phyloP scores from a whole-genome alignment of 2,888 invertebrate species.

The Parnassius orleans region DNA sequence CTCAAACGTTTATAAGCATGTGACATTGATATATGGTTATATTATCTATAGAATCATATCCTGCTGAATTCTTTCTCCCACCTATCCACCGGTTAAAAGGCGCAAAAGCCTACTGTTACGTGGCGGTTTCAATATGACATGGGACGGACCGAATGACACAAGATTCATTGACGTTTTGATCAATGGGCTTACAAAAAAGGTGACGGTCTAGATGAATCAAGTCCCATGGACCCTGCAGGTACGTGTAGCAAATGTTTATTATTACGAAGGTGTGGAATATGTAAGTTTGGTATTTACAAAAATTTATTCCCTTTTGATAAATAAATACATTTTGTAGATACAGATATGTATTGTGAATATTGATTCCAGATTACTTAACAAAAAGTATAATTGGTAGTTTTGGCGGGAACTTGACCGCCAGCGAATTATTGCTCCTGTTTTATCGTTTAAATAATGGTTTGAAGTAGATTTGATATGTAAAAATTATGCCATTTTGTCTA shows the following conservation, averaged over 20 bases:
- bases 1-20: neutral
- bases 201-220: neutral
- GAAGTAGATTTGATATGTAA: too few species aligned
- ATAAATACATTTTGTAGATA: too few species aligned
- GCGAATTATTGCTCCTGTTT: too few species aligned
- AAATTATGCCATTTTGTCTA: too few species aligned
- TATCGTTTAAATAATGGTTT: too few species aligned
- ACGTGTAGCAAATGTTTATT: neutral
- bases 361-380: too few species aligned
- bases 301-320: too few species aligned
- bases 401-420: too few species aligned
- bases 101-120: conserved; percentile 16
- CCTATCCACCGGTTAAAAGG: conserved; percentile 10
- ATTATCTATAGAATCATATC: conserved; percentile 8
- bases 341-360: too few species aligned
- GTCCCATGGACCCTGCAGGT: conserved; percentile 6
- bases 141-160: conserved; percentile 17
- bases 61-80: conserved; percentile 4
- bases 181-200: conserved; percentile 17
- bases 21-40: conserved; percentile 18
- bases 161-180: conserved; percentile 21
- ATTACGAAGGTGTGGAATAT: too few species aligned
- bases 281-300: too few species aligned
- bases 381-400: too few species aligned
- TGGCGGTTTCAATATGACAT: conserved; percentile 2